Base-by-base conservation (phyloP, 2,888 invertebrate genomes). In the Microctonus brassicae region DNA sequence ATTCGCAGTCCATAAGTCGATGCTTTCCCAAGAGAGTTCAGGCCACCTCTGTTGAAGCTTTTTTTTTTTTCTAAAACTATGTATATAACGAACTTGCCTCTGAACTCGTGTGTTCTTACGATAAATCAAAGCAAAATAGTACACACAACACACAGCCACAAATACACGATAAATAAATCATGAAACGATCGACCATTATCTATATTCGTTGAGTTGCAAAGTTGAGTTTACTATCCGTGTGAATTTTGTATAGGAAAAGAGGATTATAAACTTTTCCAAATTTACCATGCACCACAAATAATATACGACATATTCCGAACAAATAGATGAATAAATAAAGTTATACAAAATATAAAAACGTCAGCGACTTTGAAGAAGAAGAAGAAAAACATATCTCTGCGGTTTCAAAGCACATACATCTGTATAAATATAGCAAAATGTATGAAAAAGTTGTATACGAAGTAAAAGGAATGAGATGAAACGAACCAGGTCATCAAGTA, bases 91-190 rank as follows among this genome's bases (percentile, higher is more conserved):
- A 65, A 74, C 74, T 72, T 66, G 69, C 69, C 62, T 70, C 63
- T 36, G 53, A 53, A 65, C 74, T 71, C 69, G 47, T 68, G 65
- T 66, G 63, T 66, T 69, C 47, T 47, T 47, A 72, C 73, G 65
- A 77, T 77, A 76, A 77, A 76, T 77, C 77, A 77, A 73, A 73
- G 70, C 63, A 61, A 57, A 73, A 71, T 17, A 47, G n/a, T n/a
- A 47, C 47, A 47, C 47, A 47, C 47, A 47, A 47, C 47, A 47
- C 17, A 47, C 47, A 47, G 47, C 17, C 47, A 17, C 47, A 17
- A 47, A 47, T 47, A 47, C 70, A 62, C 55, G 61, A 71, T 72
- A 52, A 65, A 77, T 77, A 76, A 77, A 77, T 77, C 77, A 77
- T 69, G 58, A 69, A 72, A 72, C 73, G 74, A 74, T 74, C 60